Evolutionary conservation across 2,113 vertebrate species (phyloP), one percentile per base, ranked within the genome.

Genomic region (Nanorana parkeri): DNA sequence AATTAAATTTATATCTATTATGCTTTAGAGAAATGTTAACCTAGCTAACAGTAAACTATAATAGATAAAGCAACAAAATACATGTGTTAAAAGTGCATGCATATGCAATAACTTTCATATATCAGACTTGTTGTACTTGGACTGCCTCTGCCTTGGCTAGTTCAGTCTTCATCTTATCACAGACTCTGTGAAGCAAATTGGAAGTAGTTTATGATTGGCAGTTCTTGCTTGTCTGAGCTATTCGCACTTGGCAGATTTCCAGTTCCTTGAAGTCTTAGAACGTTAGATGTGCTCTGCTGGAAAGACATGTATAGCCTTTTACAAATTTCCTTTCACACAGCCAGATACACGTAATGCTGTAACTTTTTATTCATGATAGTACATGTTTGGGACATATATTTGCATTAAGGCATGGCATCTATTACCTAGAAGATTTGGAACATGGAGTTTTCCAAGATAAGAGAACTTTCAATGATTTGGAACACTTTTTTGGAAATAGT

Each of bases 191-290:
- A 72, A 68, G 36, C 36, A 51, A 72, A 72, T 72, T 55, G 69
- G 69, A 72, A 52, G 52, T 56, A 72, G 54, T 72, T 56, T 72
- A 72, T 72, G 51, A 72, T 55, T 72, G 69, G 51, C 69, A 72
- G 69, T 28, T 72, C 52, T 15, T 56, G 69, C 52, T 28, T 56
- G 47, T 72, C 24, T 72, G 17, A 28, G 69, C n/a, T 72, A 29
- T 72, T 51, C 52, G 55, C 69, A 55, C 26, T 26, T 72, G 69
- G 69, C 69, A 72, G 17, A 55, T 72, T 3, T 72, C 69, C 69
- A 72, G 69, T 28, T 72, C 69, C 16, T 72, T 72, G 69, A 72
- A 72, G 69, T 72, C 69, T 56, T 28, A 54, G 69, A 72, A 55
- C 28, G 8, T 72, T 55, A 72, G 24, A 51, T 51, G 67, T 71